Evolutionary conservation across 2,888 invertebrate species (phyloP), one percentile per base, ranked within the genome.

Genomic region (Heliothis peltigera): DNA sequence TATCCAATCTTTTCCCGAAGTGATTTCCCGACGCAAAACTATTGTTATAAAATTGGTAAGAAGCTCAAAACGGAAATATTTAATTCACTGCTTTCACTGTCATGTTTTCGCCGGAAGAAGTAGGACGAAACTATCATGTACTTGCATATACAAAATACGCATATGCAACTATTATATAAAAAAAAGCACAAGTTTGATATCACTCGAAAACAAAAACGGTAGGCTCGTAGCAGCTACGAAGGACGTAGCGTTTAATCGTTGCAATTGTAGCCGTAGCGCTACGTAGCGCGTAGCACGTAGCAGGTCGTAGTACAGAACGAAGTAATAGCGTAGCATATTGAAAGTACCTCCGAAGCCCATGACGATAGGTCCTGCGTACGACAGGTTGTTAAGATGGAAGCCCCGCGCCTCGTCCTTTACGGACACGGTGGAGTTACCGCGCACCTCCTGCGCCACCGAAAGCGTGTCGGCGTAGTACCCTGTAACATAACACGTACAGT

Each of bases 311-410:
- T 32, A 32, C 12, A 2, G 12, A 32, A 12, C 3, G 32, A 6
- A 25, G 28, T 28, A 28, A 10, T 10, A 7, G 5, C 1, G 6
- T 18, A 22, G 4, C 7, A 1, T 15, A 22, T 12, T 28, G 35
- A n/a, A 39, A 17, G 42, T 93, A 97, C 98, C 98, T 91, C 99
- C 99, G 69, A 99, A 97, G 32, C 99, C 99, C 99, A 99, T 99
- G 57, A 99, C 97, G 75, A 99, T 98, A 1, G 99, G 99, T 0
- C 99, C 99, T n/a, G 98, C 98, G 89, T 99, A 99, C 0, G 98
- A 98, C 57, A 99, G 95, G 87, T 98, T 98, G 91, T 98, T 98
- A 74, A 98, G 95, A 87, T 98, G 98, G 88, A 98, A 97, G 17
- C 97, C 97, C 44, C 97, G 96, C 7, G 97, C 96, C 87, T 98